phyloP scores from a whole-genome alignment of 2,888 invertebrate species.

The Euproctis similis region DNA sequence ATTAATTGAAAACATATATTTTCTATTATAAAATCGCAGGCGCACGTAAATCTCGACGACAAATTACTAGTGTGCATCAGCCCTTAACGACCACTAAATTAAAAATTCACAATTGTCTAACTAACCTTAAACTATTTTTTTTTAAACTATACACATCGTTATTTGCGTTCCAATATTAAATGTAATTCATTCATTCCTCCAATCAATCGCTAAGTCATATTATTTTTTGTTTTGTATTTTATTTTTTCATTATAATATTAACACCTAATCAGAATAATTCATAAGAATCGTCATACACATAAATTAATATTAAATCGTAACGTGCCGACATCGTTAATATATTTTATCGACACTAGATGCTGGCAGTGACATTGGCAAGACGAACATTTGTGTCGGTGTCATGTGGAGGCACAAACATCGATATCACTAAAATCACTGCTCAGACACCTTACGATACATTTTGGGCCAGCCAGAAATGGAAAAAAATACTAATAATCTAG shows the following conservation, averaged over 20 bases:
- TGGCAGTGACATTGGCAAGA: constrained; percentile 10
- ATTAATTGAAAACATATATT: background rate
- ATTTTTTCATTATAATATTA: constrained; percentile 23
- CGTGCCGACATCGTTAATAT: constrained; percentile 24
- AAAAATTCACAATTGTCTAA: constrained; percentile 25
- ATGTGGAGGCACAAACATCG: too few species aligned
- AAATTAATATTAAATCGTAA: constrained; percentile 23
- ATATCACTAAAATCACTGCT: constrained; percentile 13
- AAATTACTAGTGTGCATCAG: constrained; percentile 7
- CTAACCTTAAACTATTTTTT: constrained; percentile 20
- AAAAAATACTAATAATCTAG: constrained; percentile 34
- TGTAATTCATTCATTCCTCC: constrained; percentile 26
- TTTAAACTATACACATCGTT: constrained; percentile 17
- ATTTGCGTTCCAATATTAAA: constrained; percentile 14
- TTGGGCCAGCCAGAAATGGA: constrained; percentile 33
- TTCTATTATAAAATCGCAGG: constrained; percentile 1
- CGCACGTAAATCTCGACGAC: constrained; percentile 14
- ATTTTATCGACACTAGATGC: constrained; percentile 18
- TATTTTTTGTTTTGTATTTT: constrained; percentile 30
- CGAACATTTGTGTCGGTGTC: too few species aligned
- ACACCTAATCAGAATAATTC: constrained; percentile 35
- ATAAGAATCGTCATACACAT: constrained; percentile 39
- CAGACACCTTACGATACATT: constrained; percentile 15
- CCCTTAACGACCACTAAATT: constrained; percentile 15
- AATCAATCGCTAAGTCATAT: constrained; percentile 30